Conservation (phyloP, 2,888 invertebrate genomes). For the Scaeva pyrastri region DNA sequence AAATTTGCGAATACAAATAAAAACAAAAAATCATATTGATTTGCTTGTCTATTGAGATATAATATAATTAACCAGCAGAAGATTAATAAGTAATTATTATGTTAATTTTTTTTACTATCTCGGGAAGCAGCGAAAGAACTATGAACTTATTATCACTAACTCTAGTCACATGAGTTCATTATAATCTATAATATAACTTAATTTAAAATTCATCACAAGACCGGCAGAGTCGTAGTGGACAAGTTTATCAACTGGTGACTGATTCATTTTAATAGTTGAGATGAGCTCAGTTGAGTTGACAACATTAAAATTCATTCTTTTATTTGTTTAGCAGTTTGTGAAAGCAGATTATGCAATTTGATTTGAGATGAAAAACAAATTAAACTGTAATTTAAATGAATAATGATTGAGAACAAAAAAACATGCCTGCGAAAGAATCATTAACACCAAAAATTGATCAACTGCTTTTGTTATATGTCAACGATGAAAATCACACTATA, state of each 20-base stretch:
- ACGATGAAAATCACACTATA: background rate
- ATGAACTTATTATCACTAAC: background rate
- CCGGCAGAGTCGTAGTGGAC: background rate
- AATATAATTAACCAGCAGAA: background rate
- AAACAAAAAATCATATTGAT: background rate
- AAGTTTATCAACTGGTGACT: background rate
- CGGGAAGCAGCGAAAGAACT: background rate
- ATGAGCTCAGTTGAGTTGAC: background rate
- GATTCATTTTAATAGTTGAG: background rate
- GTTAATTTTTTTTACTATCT: background rate
- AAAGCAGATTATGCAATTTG: background rate
- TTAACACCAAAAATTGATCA: background rate
- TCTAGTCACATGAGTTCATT: background rate
- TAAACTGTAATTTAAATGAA: background rate
- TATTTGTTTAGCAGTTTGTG: background rate
- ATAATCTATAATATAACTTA: conserved; percentile 2
- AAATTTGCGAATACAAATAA: background rate
- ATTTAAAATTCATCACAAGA: background rate
- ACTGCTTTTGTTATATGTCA: too few relatives aligned
- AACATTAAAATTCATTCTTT: background rate
- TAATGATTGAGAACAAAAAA: background rate
- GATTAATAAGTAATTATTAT: background rate
- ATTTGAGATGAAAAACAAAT: background rate
- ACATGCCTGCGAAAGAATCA: background rate
- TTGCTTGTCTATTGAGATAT: background rate